These are phyloP conservation scores for Fistularia tabacaria DNA, from an alignment of 2,797 vertebrate species.

Conservation along the genomic window DNA sequence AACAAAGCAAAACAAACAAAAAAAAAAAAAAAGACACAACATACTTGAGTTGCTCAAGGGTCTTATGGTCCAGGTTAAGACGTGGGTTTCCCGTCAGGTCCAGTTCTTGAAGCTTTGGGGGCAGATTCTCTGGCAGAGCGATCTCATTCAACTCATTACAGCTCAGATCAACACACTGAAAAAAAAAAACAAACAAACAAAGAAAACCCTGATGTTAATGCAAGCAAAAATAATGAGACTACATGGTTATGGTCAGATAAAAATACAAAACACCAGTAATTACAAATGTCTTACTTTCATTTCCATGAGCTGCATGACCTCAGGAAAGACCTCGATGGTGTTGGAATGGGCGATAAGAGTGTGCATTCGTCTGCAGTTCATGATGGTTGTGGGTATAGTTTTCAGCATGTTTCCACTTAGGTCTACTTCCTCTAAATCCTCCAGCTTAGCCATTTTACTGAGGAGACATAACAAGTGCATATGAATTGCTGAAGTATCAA, in stretches of 20 bases:
- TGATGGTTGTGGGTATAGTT: conserved; percentile 93
- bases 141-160: conserved; percentile 94
- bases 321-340: conserved; percentile 93
- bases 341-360: conserved; percentile 95
- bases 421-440: conserved; percentile 95
- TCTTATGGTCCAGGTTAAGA: conserved; percentile 91
- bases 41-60: conserved; percentile 93
- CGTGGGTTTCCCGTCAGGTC: conserved; percentile 97
- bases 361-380: conserved; percentile 93
- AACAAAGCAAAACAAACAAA: not conserved
- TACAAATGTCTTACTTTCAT: conserved; percentile 82
- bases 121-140: conserved; percentile 90
- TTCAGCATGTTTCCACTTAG: conserved; percentile 95
- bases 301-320: conserved; percentile 96
- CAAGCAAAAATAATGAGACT: not conserved
- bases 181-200: conserved; percentile 25
- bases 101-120: conserved; percentile 93
- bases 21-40: conserved; percentile 23
- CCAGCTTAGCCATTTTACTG: conserved; percentile 99
- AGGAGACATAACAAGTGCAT: too few relatives aligned
- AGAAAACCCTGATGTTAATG: not conserved
- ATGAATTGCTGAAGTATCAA: not conserved
- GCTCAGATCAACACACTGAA: conserved; percentile 93
- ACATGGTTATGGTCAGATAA: not conserved
- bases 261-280: not conserved